Evolutionary conservation across 2,113 vertebrate genomes (phyloP).

Genomic region (Stercorarius parasiticus): DNA sequence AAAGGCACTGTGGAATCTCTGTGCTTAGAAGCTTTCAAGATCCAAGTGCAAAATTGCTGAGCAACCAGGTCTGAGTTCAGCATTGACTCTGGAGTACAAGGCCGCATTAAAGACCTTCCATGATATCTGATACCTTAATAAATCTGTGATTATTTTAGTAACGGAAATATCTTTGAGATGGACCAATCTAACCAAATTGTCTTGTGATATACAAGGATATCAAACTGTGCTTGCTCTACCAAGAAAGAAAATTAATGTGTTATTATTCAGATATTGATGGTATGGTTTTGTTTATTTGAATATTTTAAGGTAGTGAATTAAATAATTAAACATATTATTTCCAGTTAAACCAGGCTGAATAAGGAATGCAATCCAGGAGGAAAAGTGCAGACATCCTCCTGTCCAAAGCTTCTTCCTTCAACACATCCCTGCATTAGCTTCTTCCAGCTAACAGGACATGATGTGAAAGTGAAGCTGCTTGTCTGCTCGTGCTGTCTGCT

Average conservation of each 20-base stretch:
- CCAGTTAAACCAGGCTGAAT: background rate
- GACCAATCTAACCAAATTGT: background rate
- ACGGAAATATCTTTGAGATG: background rate
- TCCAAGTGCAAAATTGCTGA: background rate
- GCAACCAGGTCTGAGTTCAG: background rate
- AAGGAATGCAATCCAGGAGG: background rate
- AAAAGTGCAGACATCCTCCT: background rate
- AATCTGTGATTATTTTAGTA: background rate
- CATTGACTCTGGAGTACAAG: background rate
- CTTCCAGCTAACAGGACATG: background rate
- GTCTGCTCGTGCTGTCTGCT: background rate
- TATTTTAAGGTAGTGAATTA: background rate
- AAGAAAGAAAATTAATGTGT: background rate
- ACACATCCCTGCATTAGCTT: background rate
- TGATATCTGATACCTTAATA: background rate
- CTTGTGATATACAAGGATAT: background rate
- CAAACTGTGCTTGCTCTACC: background rate
- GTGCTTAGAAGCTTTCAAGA: background rate
- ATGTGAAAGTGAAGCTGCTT: background rate
- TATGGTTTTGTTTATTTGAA: background rate
- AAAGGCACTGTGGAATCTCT: background rate
- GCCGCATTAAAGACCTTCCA: background rate
- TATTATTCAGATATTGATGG: background rate
- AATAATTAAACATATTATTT: background rate
- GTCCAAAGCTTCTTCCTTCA: background rate